These are phyloP conservation scores for Pseudorasbora parva DNA, from an alignment of 2,113 vertebrate species.

Conservation along the genomic window DNA sequence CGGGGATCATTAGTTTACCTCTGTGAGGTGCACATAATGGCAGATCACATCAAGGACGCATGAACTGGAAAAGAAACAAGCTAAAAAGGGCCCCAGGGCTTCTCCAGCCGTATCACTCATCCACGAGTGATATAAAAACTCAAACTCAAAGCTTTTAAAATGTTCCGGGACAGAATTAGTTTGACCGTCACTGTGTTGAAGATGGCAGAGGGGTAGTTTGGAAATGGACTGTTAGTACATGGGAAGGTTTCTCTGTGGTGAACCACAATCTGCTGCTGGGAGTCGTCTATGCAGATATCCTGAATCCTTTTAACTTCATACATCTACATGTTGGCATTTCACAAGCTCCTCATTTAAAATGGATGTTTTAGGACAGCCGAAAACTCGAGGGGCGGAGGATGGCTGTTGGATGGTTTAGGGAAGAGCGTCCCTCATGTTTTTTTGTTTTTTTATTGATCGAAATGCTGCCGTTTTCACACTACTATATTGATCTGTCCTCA, in stretches of 20 bases:
- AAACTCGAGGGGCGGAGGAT: too few species aligned
- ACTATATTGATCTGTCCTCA: not conserved
- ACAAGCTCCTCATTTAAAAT: not conserved
- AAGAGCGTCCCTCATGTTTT: not conserved
- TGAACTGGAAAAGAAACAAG: not conserved
- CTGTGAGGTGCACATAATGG: conserved; percentile 65
- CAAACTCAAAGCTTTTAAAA: conserved; percentile 36
- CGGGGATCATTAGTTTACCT: conserved; percentile 79
- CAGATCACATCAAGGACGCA: conserved; percentile 14
- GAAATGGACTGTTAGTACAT: not conserved
- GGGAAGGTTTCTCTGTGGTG: conserved; percentile 8
- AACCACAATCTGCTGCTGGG: conserved; percentile 25
- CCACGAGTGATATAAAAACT: conserved; percentile 8
- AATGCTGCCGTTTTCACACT: not conserved
- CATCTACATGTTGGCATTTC: not conserved
- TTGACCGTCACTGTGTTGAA: conserved; percentile 33
- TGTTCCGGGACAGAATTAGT: conserved; percentile 30
- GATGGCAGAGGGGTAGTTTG: not conserved
- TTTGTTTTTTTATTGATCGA: not conserved
- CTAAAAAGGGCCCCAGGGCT: conserved; percentile 11
- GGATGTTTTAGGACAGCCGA: not conserved
- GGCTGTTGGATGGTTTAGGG: not conserved
- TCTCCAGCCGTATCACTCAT: not conserved
- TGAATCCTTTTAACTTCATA: not conserved
- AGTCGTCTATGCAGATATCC: conserved; percentile 51